Evolutionary conservation across 2,888 invertebrate species (phyloP).

Genomic region (Myathropa florea): DNA sequence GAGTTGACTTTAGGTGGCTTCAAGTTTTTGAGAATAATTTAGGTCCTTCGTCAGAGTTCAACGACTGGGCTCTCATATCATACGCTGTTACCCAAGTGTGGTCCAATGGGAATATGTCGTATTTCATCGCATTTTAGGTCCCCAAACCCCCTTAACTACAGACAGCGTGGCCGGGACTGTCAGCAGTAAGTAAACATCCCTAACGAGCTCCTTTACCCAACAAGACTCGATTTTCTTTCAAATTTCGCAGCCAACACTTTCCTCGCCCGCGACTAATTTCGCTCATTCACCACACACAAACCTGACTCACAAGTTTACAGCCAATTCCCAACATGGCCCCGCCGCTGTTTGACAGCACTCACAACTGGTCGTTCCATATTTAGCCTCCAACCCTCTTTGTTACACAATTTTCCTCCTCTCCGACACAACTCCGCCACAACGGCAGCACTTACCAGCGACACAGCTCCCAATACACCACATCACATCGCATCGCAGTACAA

Average conservation of each 20-base stretch:
- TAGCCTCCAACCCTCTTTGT: background rate
- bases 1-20: too few relatives aligned
- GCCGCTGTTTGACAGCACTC: background rate
- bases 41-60: too few relatives aligned
- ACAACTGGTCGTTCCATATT: background rate
- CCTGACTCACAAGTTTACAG: background rate
- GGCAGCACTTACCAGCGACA: conserved; percentile 11
- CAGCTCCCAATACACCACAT: background rate
- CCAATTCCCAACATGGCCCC: background rate
- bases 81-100: too few relatives aligned
- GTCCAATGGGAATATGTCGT: too few relatives aligned
- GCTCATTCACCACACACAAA: background rate
- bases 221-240: too few relatives aligned
- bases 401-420: background rate
- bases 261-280: background rate
- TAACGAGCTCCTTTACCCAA: too few relatives aligned
- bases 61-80: too few relatives aligned
- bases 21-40: too few relatives aligned
- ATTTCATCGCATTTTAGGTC: too few relatives aligned
- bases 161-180: too few relatives aligned
- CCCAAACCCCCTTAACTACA: too few relatives aligned
- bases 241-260: background rate
- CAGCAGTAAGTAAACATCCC: too few relatives aligned
- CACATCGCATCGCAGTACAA: background rate
- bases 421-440: background rate